These are phyloP conservation scores for Conistra vaccinii DNA, from an alignment of 2,888 invertebrate species.

Conservation along the genomic window DNA sequence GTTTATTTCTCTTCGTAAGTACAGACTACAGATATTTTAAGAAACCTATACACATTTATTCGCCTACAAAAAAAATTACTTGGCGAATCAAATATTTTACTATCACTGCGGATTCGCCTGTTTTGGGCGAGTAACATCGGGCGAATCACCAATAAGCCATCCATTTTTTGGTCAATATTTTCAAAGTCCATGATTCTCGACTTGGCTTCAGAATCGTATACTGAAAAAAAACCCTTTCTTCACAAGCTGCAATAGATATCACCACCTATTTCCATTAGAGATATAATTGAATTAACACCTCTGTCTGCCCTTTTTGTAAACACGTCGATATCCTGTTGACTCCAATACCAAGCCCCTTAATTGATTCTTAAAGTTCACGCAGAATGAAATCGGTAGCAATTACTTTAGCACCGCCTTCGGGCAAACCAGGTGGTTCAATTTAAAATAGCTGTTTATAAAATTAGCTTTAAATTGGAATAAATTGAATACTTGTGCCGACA, in stretches of 20 bases:
- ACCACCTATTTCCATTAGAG: background rate
- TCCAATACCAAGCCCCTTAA: constrained; percentile 38
- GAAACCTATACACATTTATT: too few species aligned
- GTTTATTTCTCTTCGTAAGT: too few species aligned
- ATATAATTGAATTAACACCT: background rate
- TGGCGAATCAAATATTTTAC: too few species aligned
- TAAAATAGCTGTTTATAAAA: constrained; percentile 46
- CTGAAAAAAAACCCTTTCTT: background rate
- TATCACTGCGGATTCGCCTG: too few species aligned
- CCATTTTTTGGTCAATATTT: too few species aligned
- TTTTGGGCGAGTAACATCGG: too few species aligned
- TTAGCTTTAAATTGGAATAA: constrained; percentile 44
- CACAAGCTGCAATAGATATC: too few species aligned
- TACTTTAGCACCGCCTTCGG: constrained; percentile 38
- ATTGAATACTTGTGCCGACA: constrained; percentile 41
- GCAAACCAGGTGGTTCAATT: constrained; percentile 40
- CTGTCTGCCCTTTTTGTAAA: constrained; percentile 18
- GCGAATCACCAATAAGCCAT: too few species aligned
- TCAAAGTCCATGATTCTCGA: too few species aligned
- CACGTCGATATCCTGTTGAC: constrained; percentile 25
- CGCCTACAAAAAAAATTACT: too few species aligned
- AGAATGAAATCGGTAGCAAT: constrained; percentile 44
- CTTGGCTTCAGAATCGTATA: too few species aligned
- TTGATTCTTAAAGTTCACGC: constrained; percentile 38
- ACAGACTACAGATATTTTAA: too few species aligned